phyloP scores from a whole-genome alignment of 2,888 invertebrate genomes.

The Melipona beecheii region DNA sequence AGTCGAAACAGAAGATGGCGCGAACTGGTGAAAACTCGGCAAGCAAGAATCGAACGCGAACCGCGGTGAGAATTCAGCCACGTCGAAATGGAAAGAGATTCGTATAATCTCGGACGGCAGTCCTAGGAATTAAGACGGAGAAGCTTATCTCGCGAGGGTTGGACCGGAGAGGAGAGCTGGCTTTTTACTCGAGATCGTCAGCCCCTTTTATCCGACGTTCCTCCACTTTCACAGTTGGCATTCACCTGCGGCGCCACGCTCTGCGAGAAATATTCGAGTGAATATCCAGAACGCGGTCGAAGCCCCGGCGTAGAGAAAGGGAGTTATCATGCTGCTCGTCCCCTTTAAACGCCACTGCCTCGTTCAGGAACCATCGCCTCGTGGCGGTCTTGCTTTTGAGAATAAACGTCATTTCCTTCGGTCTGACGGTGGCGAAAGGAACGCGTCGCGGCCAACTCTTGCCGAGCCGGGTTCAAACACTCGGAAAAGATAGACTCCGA shows the following conservation, averaged over 20 bases:
- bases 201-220: constrained; percentile 56
- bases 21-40: neutral
- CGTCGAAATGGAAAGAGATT: constrained; percentile 49
- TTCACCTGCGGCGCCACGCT: constrained; percentile 50
- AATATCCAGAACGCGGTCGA: constrained; percentile 48
- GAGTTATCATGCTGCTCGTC: constrained; percentile 48
- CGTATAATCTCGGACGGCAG: constrained; percentile 60
- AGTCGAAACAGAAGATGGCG: neutral
- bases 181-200: constrained; percentile 61
- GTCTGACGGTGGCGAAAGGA: constrained; percentile 2
- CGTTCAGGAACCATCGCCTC: constrained; percentile 35
- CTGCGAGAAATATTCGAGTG: constrained; percentile 50
- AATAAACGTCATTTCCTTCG: constrained; percentile 39
- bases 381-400: constrained; percentile 19
- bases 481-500: neutral
- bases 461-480: neutral
- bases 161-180: constrained; percentile 15
- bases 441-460: neutral
- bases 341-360: constrained; percentile 38
- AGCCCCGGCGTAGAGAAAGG: constrained; percentile 33
- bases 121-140: constrained; percentile 63
- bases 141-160: constrained; percentile 54
- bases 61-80: constrained; percentile 34
- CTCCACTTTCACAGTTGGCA: constrained; percentile 55
- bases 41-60: neutral